Base-by-base conservation (phyloP, 2,888 invertebrate genomes). In the Lordiphosa fenestrarum region DNA sequence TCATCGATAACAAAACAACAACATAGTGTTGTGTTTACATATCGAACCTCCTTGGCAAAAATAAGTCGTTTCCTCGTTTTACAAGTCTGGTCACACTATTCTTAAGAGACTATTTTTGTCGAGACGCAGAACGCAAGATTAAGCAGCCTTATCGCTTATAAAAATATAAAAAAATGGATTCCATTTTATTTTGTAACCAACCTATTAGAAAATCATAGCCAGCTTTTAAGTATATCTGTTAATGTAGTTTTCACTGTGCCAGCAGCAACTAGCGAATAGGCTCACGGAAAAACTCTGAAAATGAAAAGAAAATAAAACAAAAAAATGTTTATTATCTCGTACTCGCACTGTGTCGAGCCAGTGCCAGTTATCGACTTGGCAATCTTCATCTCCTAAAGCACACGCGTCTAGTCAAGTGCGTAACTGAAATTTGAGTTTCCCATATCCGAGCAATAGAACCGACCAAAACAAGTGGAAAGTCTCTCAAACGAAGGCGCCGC, bases 251-350 rank as follows among this genome's bases (percentile, higher is more conserved):
- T 47, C 30, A 48, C 39, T 39, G 39, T 15, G 40, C 48, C 38
- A 38, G 35, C 15, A 54, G 46, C 19, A 49, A 57, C 30, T 9
- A 9, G 30, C 30, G 30, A 30, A 30, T 0, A 10, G 30, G 30
- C 30, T 33, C 21, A 21, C 10, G 13, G 41, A 41, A 9, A 35
- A 21, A 39, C 38, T 19, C 49, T 12, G 33, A 47, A 19, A 52
- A 47, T 51, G 10, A 19, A 41, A 44, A 52, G 40, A 51, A 55
- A 37, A 55, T 50, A 60, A 52, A 66, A 66, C 39, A 54, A 49
- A 58, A 85, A 87, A 86, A 86, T 86, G 67, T 84, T 77, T 82
- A 84, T 82, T 87, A 86, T 86, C 84, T 82, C 71, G 82, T 71
- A 71, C 75, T 76, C 83, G 73, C 84, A 76, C 77, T 77, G 78